Evolutionary conservation across 2,888 invertebrate genomes (phyloP), one percentile per base, ranked within the genome.

Genomic region (Lasioglossum oenotherae): DNA sequence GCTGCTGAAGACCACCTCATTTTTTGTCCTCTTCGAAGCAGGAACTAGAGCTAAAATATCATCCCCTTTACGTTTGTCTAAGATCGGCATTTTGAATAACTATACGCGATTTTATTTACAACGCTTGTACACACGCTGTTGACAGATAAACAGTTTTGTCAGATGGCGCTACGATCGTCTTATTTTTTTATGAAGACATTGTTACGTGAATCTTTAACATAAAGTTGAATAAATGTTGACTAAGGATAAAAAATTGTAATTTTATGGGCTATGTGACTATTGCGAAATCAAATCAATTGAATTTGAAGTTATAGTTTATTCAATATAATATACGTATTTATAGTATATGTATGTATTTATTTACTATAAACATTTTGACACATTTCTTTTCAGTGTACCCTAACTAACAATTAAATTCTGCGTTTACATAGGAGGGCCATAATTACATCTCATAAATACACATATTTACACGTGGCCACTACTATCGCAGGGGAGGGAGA

Each of bases 1-100:
- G 88, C 97, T 97, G 76, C 97, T 97, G 27, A 96, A 96, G n/a
- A 97, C 96, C 41, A 97, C 94, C 94, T 98, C 98, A 96, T 96
- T 97, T 93, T 97, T 97, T 4, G 96, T 96, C 91, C 97, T 97
- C 93, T 98, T 98, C 0, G 96, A 93, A 0, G 96, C 96, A 3
- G 96, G 96, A 49, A 95, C 95, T 19, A 95, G 90, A 1, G 95
- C 93, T 14, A 95, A 82, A 75, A 95, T 95, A 81, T 95, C 95
- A 78, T 95, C 95, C 4, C 95, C 94, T 83, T 95, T 95, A 84
- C 95, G 92, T 91, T 95, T 95, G 81, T 95, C 94, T 41, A 93
- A 83, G 79, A 94, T 92, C 31, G 95, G 95, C 95, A 95, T 95
- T 76, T 46, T 69, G 38, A 10, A 38, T 12, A 31, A 38, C 4